Conservation (phyloP, 2,113 vertebrate genomes). For the Leiothrix lutea region DNA sequence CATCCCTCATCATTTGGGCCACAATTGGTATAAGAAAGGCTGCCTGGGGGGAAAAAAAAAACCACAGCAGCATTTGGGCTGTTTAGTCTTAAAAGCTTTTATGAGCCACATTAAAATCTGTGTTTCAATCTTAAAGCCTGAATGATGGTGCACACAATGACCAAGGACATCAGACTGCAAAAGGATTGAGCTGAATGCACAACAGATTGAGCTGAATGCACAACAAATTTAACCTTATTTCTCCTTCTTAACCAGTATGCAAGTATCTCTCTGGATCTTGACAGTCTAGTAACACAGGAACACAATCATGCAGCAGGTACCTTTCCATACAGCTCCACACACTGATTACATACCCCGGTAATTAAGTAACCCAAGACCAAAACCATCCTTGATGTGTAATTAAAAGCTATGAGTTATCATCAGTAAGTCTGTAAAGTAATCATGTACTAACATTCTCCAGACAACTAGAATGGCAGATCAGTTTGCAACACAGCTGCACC, state of each 20-base stretch:
- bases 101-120: background rate
- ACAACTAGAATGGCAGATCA: background rate
- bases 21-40: constrained; percentile 93
- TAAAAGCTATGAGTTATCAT: background rate
- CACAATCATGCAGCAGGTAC: background rate
- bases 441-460: accelerated
- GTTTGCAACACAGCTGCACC: background rate
- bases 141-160: background rate
- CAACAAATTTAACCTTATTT: background rate
- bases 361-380: background rate
- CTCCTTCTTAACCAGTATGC: background rate
- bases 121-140: background rate
- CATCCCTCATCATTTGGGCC: constrained; percentile 85
- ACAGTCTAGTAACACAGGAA: background rate
- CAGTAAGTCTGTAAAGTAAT: background rate
- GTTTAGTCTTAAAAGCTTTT: background rate
- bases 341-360: background rate
- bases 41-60: constrained; percentile 72
- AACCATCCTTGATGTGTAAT: background rate
- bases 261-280: background rate
- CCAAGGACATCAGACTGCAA: background rate
- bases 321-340: background rate
- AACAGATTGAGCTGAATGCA: background rate
- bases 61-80: background rate
- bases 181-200: background rate